Conservation (phyloP, 1,140 invertebrate genomes). For the Lordiphosa mommai region DNA sequence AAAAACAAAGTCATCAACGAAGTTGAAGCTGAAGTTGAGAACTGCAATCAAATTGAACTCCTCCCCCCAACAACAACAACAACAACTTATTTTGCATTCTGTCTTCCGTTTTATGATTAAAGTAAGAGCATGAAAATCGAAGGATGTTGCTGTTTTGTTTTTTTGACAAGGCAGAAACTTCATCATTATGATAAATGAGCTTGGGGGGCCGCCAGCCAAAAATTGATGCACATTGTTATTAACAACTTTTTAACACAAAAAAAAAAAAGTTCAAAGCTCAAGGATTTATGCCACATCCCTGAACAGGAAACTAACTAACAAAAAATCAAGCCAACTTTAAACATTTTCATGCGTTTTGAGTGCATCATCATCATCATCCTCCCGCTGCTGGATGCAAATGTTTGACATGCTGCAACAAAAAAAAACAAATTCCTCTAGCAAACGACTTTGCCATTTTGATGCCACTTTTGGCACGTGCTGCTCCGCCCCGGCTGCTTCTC, state of each 20-base stretch:
- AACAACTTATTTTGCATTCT: conserved; percentile 50
- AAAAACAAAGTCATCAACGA: conserved; percentile 66
- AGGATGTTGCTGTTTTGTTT: conserved; percentile 19
- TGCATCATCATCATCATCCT: conserved; percentile 1
- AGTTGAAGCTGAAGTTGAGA: conserved; percentile 48
- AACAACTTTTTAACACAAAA: conserved; percentile 49
- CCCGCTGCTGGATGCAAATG: conserved; percentile 38
- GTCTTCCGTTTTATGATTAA: conserved; percentile 56
- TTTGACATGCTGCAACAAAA: conserved; percentile 31
- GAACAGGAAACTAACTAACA: conserved; percentile 37
- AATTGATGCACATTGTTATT: conserved; percentile 54
- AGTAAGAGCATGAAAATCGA: conserved; percentile 59
- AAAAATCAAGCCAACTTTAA: conserved; percentile 48
- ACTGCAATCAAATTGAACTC: conserved; percentile 47
- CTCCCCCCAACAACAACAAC: no score
- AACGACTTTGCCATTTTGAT: conserved; percentile 51
- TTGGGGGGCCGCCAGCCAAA: conserved; percentile 20
- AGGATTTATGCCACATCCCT: conserved; percentile 52
- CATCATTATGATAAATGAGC: conserved; percentile 68
- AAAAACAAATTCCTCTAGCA: conserved; percentile 30
- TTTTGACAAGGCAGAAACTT: conserved; percentile 36
- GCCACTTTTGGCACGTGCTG: conserved; percentile 50
- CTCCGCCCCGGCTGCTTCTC: conserved; percentile 12
- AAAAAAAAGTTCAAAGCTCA: conserved; percentile 60
- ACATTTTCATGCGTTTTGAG: conserved; percentile 55